Percentiles rank a stretch among this genome's conserved stretches.
phyloP scores from a whole-genome alignment of 1,140 invertebrate genomes.

The Atta colombica region DNA sequence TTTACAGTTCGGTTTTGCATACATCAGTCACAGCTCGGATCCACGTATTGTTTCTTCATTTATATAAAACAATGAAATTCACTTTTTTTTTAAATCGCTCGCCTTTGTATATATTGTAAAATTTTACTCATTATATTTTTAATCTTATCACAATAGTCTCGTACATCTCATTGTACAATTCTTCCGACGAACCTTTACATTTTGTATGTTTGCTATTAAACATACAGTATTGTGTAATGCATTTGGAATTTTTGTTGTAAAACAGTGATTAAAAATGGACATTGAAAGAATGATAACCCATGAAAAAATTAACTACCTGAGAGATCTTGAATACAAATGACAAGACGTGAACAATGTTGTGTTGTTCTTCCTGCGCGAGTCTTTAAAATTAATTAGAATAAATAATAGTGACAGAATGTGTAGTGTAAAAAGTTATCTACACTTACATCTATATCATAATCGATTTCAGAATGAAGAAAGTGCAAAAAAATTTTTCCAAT shows the following conservation, averaged over 20 bases:
- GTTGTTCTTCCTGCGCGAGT: neutral
- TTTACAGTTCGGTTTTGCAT: conserved; percentile 14
- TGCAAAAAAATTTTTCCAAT: conserved; percentile 8
- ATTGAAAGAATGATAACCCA: neutral
- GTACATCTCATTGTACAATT: neutral
- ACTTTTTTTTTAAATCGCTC: neutral
- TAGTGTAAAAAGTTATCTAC: conserved; percentile 28
- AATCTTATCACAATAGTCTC: conserved; percentile 46
- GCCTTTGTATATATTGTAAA: neutral
- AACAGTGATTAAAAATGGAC: neutral
- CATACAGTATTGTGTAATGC: neutral
- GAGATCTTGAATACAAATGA: conserved; percentile 7
- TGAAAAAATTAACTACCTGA: neutral
- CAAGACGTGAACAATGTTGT: neutral
- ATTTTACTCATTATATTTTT: neutral
- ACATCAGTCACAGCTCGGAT: conserved; percentile 36
- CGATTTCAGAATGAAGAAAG: conserved; percentile 40
- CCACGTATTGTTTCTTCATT: neutral
- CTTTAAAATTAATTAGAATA: conserved; percentile 59
- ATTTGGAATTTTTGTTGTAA: neutral
- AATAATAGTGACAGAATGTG: conserved; percentile 48
- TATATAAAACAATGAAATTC: neutral
- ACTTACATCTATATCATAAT: neutral
- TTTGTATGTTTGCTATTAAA: neutral
- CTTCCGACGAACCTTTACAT: neutral